These are phyloP conservation scores for Cyclina sinensis DNA, from an alignment of 1,140 invertebrate genomes.

Conservation along the genomic window DNA sequence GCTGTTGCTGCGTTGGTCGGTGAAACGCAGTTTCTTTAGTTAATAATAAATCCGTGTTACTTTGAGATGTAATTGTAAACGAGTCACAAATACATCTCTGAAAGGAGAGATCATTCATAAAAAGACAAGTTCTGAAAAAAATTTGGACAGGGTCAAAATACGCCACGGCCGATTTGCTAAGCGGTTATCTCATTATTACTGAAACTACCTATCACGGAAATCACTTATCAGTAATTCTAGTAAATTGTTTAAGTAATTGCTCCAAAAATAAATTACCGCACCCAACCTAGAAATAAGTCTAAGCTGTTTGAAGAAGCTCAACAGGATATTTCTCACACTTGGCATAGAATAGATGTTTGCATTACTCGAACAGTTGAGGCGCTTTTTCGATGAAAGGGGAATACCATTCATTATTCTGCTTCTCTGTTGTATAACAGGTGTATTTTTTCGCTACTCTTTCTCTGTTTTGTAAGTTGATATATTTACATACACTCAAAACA, in stretches of 20 bases:
- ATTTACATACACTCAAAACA: slow-evolving; percentile 32
- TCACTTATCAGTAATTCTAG: not conserved
- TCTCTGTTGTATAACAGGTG: not conserved
- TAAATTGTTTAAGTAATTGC: slow-evolving; percentile 26
- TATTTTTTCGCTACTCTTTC: not conserved
- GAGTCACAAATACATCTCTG: too few relatives aligned
- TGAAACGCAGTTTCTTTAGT: too few relatives aligned
- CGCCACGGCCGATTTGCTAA: not conserved
- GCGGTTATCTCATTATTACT: not conserved
- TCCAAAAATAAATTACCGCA: not conserved
- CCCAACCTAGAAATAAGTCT: not conserved
- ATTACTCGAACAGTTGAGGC: not conserved
- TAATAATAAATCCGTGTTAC: too few relatives aligned
- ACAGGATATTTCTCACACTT: too few relatives aligned
- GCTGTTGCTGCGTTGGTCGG: too few relatives aligned
- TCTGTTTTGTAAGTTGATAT: slow-evolving; percentile 31
- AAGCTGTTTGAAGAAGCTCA: not conserved
- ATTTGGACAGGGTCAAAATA: not conserved
- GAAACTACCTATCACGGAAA: not conserved
- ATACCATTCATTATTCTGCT: too few relatives aligned
- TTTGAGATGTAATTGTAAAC: too few relatives aligned
- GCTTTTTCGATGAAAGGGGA: not conserved
- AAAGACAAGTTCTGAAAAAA: too few relatives aligned
- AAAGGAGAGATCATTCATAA: too few relatives aligned
- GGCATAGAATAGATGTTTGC: not conserved